Evolutionary conservation across 2,797 vertebrate genomes (phyloP).

Genomic region (Sebastiscus albofasciatus): DNA sequence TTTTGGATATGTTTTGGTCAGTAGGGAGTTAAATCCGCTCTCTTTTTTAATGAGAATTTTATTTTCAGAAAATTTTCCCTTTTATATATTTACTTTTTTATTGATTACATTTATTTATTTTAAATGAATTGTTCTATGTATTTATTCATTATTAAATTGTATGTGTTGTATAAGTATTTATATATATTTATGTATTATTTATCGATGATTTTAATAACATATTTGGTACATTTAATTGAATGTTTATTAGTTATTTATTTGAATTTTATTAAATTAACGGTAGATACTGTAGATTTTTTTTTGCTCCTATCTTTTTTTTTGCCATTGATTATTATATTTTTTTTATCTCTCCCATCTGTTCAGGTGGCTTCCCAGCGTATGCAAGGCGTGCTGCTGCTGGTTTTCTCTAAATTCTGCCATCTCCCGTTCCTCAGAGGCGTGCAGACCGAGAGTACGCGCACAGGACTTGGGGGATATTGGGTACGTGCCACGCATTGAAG

Average conservation of each 20-base stretch:
- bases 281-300: neutral
- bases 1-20: slow-evolving; percentile 94
- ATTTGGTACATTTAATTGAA: no score
- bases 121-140: no score
- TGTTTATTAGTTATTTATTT: no score
- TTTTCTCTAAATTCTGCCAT: slow-evolving; percentile 94
- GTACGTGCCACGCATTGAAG: slow-evolving; percentile 79
- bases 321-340: neutral
- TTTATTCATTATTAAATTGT: no score
- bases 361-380: slow-evolving; percentile 96
- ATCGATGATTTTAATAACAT: no score
- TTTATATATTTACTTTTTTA: no score
- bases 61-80: no score
- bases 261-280: no score
- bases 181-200: no score
- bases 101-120: no score
- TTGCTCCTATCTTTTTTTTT: neutral
- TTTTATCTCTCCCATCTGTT: neutral
- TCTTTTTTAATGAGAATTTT: no score
- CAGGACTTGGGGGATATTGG: slow-evolving; percentile 97
- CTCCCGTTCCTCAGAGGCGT: slow-evolving; percentile 93
- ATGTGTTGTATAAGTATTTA: no score
- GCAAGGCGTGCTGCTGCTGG: slow-evolving; percentile 94
- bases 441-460: slow-evolving; percentile 95
- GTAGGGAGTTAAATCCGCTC: slow-evolving; percentile 47